These are phyloP conservation scores for Falco naumanni DNA, from an alignment of 2,797 vertebrate genomes.

Conservation along the genomic window DNA sequence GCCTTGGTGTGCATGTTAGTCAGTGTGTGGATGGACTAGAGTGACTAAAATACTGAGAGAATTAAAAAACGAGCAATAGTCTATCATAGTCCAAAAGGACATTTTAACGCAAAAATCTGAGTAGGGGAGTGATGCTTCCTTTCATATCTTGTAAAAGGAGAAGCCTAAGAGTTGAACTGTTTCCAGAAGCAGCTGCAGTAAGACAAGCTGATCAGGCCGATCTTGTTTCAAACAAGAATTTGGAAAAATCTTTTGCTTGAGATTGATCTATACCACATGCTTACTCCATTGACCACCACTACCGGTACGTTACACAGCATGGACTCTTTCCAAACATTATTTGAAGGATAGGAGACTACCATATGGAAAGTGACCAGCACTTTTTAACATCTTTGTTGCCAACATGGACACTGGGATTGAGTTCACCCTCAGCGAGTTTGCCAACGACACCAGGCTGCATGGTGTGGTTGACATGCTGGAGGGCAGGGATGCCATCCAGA, in stretches of 20 bases:
- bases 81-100: neutral
- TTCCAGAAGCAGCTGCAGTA: neutral
- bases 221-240: neutral
- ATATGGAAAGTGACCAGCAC: neutral
- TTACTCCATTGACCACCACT: neutral
- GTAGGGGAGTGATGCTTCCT: conserved; percentile 6
- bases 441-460: neutral
- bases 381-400: neutral
- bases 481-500: neutral
- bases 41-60: neutral
- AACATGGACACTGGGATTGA: rapidly evolving
- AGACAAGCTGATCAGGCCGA: neutral
- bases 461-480: rapidly evolving
- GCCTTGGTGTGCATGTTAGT: conserved; percentile 27
- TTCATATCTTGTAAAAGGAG: conserved; percentile 14
- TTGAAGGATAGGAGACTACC: neutral
- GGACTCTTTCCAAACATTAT: neutral
- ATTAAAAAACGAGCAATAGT: conserved; percentile 15
- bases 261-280: neutral
- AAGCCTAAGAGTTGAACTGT: neutral
- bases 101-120: neutral
- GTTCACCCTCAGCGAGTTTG: neutral
- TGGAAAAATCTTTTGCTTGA: neutral
- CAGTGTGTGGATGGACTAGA: neutral
- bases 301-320: neutral